phyloP scores from a whole-genome alignment of 30 jellyfish, hydroid and myxozoan genomes.

The Rhopilema esculentum region DNA sequence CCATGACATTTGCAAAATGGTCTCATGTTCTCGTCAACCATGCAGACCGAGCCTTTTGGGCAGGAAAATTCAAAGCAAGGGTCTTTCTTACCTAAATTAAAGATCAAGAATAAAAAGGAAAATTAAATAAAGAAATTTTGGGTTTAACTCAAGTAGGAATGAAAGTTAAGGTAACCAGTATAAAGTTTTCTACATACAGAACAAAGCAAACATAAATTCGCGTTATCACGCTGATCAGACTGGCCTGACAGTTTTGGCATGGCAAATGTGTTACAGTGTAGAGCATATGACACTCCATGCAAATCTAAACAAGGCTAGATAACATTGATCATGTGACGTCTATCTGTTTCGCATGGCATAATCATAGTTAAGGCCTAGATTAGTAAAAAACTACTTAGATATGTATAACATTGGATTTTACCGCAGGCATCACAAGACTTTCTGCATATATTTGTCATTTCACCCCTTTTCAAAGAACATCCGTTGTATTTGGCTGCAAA shows the following conservation, averaged over 20 bases:
- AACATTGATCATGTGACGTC: too few relatives aligned
- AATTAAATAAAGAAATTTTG: not conserved
- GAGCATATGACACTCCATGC: too few relatives aligned
- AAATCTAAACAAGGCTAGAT: too few relatives aligned
- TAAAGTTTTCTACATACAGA: too few relatives aligned
- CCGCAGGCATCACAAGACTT: slow-evolving; percentile 51
- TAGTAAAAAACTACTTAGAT: too few relatives aligned
- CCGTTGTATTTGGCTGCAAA: not conserved
- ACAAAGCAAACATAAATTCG: too few relatives aligned
- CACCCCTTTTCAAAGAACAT: slow-evolving; percentile 17
- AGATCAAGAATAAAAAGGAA: not conserved
- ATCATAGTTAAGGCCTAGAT: too few relatives aligned
- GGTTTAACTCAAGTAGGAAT: not conserved
- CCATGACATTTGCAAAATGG: slow-evolving; percentile 77
- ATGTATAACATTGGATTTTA: not conserved
- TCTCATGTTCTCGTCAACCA: slow-evolving; percentile 26
- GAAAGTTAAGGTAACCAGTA: too few relatives aligned
- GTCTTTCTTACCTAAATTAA: slow-evolving; percentile 54
- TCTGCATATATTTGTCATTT: slow-evolving; percentile 53
- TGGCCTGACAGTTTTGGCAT: too few relatives aligned
- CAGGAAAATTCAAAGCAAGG: slow-evolving; percentile 68
- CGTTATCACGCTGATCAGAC: too few relatives aligned
- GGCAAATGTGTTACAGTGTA: too few relatives aligned
- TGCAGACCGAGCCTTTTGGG: slow-evolving; percentile 67
- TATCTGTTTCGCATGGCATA: too few relatives aligned